Evolutionary conservation across 1,140 invertebrate species (phyloP), one percentile per base, ranked within the genome.

Genomic region (Drosophila kikkawai): DNA sequence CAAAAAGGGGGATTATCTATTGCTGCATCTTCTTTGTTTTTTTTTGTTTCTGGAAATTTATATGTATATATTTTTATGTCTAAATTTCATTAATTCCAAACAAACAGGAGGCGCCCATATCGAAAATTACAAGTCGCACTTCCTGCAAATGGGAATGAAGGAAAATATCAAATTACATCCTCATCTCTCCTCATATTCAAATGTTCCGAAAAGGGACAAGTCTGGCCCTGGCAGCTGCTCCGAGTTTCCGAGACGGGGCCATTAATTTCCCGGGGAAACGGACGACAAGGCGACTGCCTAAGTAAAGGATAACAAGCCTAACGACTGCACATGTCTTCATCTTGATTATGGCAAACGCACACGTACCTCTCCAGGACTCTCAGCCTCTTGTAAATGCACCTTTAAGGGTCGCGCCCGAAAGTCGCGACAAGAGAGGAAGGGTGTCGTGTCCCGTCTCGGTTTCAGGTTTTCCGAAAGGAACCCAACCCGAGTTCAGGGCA

Each of bases 21-120:
- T 19, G 11, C 17, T 6, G 26, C 51, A 50, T 42, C 47, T 66
- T 36, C 66, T 37, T 64, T 66, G 69, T 56, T 80, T 83, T 82
- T 77, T 84, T 74, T 73, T 74, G 58, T 83, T 47, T 70, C 13
- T 70, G 58, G 59, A 58, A 60, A 65, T 37, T 22, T n/a, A 36
- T 51, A 17, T 42, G 7, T 51, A 29, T 51, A 71, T 61, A 74
- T 74, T 80, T 88, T 81, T 66, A 88, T 90, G 84, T 88, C 85
- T 90, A 90, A 88, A 88, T 88, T 88, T 88, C 85, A 88, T 88
- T 88, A 88, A 81, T 90, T 84, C 78, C 84, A 90, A 88, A 88
- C 85, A 88, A 90, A 87, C 61, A 45, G 63, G 68, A 82, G 82
- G 74, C 82, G 82, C 78, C 82, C 82, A 85, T 85, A 85, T 79